These are phyloP conservation scores for Zoroaster sp. DNA, from an alignment of 53 echinoderm and acorn worm genomes.

Conservation along the genomic window DNA sequence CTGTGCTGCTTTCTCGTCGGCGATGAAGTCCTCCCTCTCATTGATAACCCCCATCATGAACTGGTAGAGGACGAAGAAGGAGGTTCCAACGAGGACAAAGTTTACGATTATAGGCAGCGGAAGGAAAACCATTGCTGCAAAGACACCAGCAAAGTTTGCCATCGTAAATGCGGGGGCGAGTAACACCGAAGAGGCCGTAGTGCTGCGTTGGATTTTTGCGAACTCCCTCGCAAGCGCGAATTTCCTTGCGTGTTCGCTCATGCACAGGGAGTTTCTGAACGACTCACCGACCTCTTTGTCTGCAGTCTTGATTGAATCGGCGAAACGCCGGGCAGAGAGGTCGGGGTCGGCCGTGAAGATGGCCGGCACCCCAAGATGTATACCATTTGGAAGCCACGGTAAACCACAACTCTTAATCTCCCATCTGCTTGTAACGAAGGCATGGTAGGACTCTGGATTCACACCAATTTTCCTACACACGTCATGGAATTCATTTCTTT, in stretches of 20 bases:
- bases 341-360: constrained; percentile 62
- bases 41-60: constrained; percentile 66
- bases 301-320: constrained; percentile 59
- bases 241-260: constrained; percentile 73
- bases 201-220: constrained; percentile 39
- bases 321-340: constrained; percentile 50
- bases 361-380: constrained; percentile 79
- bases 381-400: constrained; percentile 81
- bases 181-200: constrained; percentile 59
- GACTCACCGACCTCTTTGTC: constrained; percentile 73
- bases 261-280: constrained; percentile 58
- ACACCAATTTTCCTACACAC: constrained; percentile 65
- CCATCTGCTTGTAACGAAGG: constrained; percentile 71
- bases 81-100: constrained; percentile 33
- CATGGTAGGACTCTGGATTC: constrained; percentile 36
- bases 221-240: constrained; percentile 82
- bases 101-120: constrained; percentile 59
- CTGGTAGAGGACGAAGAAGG: constrained; percentile 46
- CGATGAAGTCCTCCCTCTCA: constrained; percentile 71
- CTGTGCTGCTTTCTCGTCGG: constrained; percentile 60
- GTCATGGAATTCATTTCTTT: constrained; percentile 69
- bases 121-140: constrained; percentile 43
- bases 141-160: constrained; percentile 62
- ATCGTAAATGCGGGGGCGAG: constrained; percentile 67
- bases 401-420: constrained; percentile 66